Percentiles rank a stretch among this genome's conserved stretches.
Evolutionary conservation across 2,888 invertebrate species (phyloP).

Genomic region (Athalia circularis): DNA sequence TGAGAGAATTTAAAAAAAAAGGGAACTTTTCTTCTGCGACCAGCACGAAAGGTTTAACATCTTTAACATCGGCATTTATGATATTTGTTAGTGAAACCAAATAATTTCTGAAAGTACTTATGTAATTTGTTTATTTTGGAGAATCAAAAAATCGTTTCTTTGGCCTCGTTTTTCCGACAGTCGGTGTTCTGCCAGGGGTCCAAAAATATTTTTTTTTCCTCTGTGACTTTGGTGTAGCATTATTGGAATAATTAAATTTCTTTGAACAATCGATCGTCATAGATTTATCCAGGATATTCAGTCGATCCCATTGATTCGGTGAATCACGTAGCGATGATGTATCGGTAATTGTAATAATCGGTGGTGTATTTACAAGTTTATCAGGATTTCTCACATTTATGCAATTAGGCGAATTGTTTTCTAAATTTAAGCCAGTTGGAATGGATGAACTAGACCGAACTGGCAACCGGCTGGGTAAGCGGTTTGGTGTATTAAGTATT

Average conservation of each 20-base stretch:
- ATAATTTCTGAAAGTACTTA: too few relatives aligned
- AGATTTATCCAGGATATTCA: neutral
- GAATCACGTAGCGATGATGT: neutral
- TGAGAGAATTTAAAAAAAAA: too few relatives aligned
- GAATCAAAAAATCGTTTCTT: slow-evolving; percentile 28
- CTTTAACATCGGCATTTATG: too few relatives aligned
- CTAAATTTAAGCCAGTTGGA: neutral
- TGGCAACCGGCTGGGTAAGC: too few relatives aligned
- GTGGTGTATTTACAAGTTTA: neutral
- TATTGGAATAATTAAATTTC: neutral
- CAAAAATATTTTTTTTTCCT: slow-evolving; percentile 51
- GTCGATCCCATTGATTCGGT: neutral
- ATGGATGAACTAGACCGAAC: too few relatives aligned
- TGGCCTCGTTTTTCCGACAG: neutral
- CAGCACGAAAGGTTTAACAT: neutral
- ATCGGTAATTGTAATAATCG: neutral
- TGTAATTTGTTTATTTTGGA: neutral
- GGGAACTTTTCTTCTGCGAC: too few relatives aligned
- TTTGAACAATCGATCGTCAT: neutral
- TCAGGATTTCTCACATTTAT: slow-evolving; percentile 11
- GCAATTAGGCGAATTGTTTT: neutral
- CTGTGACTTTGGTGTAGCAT: neutral
- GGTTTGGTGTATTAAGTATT: neutral
- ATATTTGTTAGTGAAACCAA: too few relatives aligned
- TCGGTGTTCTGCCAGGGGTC: slow-evolving; percentile 61